A percentile compares a stretch with the other conserved stretches of the same genome.
Evolutionary conservation across 1,140 invertebrate genomes (phyloP).

Genomic region (Drosophila rhopaloa): DNA sequence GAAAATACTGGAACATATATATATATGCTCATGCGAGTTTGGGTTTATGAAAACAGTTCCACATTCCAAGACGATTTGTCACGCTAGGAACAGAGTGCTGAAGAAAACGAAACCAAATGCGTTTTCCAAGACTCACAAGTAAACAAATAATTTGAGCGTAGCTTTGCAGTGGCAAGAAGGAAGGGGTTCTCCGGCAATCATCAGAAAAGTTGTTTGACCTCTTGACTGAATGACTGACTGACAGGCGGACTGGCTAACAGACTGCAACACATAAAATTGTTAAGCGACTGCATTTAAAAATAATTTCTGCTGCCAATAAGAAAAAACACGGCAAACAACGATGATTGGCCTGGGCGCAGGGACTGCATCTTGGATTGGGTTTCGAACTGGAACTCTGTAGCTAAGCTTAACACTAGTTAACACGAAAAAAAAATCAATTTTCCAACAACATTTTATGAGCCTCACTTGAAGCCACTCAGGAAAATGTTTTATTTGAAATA

Average conservation of each 20-base stretch:
- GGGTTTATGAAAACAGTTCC: conserved; percentile 33
- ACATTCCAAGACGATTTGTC: conserved; percentile 76
- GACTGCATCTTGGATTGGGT: conserved; percentile 10
- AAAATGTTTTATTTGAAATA: too few relatives aligned
- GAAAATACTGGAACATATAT: conserved; percentile 29
- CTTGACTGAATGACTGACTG: conserved; percentile 64
- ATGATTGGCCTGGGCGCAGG: conserved; percentile 51
- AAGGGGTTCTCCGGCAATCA: conserved; percentile 36
- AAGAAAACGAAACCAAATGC: conserved; percentile 50
- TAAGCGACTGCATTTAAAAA: conserved; percentile 82
- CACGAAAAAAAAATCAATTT: not conserved
- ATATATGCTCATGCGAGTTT: not conserved
- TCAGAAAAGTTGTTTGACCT: conserved; percentile 78
- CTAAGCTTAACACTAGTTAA: not conserved
- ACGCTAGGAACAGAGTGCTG: conserved; percentile 41
- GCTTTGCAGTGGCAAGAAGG: not conserved
- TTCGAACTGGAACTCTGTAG: conserved; percentile 3
- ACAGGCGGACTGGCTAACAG: conserved; percentile 38
- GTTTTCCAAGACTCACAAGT: conserved; percentile 49
- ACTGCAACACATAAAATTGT: conserved; percentile 73
- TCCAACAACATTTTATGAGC: too few relatives aligned
- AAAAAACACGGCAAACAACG: conserved; percentile 42
- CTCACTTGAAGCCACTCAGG: too few relatives aligned
- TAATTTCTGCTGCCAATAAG: conserved; percentile 81
- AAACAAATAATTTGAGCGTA: conserved; percentile 65